phyloP scores from a whole-genome alignment of 2,113 vertebrate species.

The Dendrocopos noguchii region DNA sequence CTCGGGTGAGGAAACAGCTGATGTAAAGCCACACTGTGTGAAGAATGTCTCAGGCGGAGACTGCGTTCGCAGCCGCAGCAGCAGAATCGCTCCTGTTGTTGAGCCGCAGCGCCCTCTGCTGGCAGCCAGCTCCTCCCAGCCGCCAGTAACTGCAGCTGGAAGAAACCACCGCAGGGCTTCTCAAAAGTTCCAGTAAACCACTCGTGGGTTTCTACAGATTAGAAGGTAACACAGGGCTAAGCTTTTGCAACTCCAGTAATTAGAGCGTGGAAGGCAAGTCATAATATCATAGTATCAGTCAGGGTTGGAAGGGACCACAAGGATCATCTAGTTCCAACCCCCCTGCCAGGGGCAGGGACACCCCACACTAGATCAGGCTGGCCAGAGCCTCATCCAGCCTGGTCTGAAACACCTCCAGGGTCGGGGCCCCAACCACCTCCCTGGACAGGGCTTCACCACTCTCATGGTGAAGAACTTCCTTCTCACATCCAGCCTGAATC shows the following conservation, averaged over 20 bases:
- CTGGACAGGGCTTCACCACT: no score
- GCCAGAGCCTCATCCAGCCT: no score
- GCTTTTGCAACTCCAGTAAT: background rate
- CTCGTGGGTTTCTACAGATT: background rate
- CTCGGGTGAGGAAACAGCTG: background rate
- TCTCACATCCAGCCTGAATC: no score
- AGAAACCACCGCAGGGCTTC: background rate
- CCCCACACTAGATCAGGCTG: no score
- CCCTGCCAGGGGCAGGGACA: no score
- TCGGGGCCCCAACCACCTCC: no score
- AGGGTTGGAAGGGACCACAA: no score
- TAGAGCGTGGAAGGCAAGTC: background rate
- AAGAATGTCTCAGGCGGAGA: background rate
- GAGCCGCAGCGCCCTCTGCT: conserved; percentile 69
- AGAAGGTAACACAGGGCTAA: background rate
- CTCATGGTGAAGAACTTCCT: no score
- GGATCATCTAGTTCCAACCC: no score
- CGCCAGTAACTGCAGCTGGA: background rate
- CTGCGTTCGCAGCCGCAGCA: background rate
- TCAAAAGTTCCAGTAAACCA: background rate
- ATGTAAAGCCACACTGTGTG: background rate
- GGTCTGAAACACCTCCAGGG: no score
- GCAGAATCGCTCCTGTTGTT: background rate
- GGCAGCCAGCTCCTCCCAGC: background rate
- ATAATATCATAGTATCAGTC: no score